phyloP scores from a whole-genome alignment of 2,113 vertebrate species.

The Macquaria australasica region DNA sequence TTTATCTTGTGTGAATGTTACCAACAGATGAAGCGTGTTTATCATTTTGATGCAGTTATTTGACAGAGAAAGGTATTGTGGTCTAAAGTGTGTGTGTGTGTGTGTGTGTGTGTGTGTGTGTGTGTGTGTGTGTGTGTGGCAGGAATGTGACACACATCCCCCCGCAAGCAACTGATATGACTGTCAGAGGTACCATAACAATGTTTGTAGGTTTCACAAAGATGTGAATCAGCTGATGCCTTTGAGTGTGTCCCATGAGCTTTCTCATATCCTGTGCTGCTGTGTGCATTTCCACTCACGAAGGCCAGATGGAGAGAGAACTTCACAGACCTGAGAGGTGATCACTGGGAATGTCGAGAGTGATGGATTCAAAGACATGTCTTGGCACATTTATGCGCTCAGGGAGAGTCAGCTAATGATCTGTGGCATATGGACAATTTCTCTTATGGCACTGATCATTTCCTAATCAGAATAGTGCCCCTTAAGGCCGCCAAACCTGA shows the following conservation, averaged over 20 bases:
- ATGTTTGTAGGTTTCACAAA: conserved; percentile 51
- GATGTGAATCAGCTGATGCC: conserved; percentile 33
- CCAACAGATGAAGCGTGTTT: conserved; percentile 58
- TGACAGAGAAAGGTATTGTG: conserved; percentile 46
- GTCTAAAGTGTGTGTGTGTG: conserved; percentile 29
- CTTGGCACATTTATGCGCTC: conserved; percentile 65
- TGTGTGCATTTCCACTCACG: conserved; percentile 5
- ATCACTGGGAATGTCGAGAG: conserved; percentile 34
- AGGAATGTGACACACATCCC: conserved; percentile 51
- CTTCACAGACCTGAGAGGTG: conserved; percentile 33
- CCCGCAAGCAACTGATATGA: conserved; percentile 31
- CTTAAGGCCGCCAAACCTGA: conserved; percentile 24
- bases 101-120: background rate
- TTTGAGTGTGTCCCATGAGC: conserved; percentile 41
- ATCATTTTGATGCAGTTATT: conserved; percentile 64
- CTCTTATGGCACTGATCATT: conserved; percentile 73
- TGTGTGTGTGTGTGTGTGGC: conserved; percentile 10
- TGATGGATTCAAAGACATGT: conserved; percentile 63
- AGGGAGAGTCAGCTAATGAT: conserved; percentile 65
- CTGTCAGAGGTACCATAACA: conserved; percentile 51
- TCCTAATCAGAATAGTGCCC: conserved; percentile 69
- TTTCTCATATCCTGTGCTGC: background rate
- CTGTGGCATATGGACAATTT: conserved; percentile 71
- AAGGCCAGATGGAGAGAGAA: conserved; percentile 22
- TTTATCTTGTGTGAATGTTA: conserved; percentile 55